These are phyloP conservation scores for Hestina assimilis DNA, from an alignment of 1,140 invertebrate species.

Conservation along the genomic window DNA sequence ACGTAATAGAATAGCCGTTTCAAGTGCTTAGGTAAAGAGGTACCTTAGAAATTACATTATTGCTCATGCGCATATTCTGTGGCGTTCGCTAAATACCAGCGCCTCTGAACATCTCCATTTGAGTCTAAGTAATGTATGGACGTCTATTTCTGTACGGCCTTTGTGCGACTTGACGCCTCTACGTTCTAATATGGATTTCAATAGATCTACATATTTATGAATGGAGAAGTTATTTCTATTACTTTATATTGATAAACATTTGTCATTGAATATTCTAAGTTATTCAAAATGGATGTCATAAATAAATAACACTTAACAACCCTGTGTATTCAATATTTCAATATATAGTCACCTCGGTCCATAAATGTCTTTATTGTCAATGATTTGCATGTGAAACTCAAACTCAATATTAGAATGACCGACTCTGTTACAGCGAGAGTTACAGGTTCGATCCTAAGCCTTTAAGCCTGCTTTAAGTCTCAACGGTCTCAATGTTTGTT, in stretches of 20 bases:
- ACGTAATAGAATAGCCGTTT: not conserved
- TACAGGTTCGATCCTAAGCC: too few relatives aligned
- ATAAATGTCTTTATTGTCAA: too few relatives aligned
- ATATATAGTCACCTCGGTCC: too few relatives aligned
- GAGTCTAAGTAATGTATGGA: conserved; percentile 22
- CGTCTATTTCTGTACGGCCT: conserved; percentile 33
- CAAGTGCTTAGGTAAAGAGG: not conserved
- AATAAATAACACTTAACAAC: too few relatives aligned
- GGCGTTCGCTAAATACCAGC: conserved; percentile 3
- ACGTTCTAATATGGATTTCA: conserved; percentile 22
- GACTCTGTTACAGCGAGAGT: too few relatives aligned
- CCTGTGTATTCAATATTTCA: too few relatives aligned
- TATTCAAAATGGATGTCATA: too few relatives aligned
- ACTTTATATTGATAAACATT: conserved; percentile 2
- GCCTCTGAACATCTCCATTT: conserved; percentile 14
- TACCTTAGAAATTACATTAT: not conserved
- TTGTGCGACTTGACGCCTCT: conserved; percentile 27
- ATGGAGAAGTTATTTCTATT: conserved; percentile 24
- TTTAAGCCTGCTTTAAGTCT: too few relatives aligned
- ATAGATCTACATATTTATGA: conserved; percentile 24
- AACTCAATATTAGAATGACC: too few relatives aligned
- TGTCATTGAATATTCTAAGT: conserved; percentile 12
- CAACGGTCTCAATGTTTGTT: too few relatives aligned
- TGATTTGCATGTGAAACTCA: too few relatives aligned
- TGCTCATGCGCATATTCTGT: not conserved